These are phyloP conservation scores for Electrona antarctica DNA, from an alignment of 2,113 vertebrate genomes.

Conservation along the genomic window DNA sequence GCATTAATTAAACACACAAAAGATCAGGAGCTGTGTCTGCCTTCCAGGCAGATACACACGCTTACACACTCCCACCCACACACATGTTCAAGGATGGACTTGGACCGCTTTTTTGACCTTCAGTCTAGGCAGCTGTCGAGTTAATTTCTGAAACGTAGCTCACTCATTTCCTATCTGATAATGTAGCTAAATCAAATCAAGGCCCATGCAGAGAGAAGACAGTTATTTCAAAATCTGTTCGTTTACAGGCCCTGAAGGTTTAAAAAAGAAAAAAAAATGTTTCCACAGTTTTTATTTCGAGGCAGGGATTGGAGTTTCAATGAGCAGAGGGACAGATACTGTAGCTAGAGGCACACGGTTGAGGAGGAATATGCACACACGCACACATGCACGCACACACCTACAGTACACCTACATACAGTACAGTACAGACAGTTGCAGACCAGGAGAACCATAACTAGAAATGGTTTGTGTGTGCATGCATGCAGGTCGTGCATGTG, in stretches of 20 bases:
- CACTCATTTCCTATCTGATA: constrained; percentile 42
- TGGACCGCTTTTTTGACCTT: constrained; percentile 27
- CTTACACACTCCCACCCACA: neutral
- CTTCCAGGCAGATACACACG: constrained; percentile 29
- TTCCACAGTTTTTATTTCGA: constrained; percentile 58
- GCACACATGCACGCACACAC: constrained; percentile 22
- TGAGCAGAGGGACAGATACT: constrained; percentile 29
- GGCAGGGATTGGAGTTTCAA: constrained; percentile 41
- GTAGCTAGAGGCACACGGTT: constrained; percentile 27
- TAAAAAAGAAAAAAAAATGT: constrained; percentile 2
- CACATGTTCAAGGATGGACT: constrained; percentile 10
- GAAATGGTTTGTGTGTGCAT: constrained; percentile 44
- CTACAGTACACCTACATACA: neutral
- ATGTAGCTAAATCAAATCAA: constrained; percentile 31
- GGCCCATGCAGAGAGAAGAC: constrained; percentile 33
- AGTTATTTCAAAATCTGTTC: constrained; percentile 58
- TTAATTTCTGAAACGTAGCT: constrained; percentile 16
- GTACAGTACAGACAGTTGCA: neutral
- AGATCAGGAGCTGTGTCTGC: constrained; percentile 41
- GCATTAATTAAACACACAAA: constrained; percentile 60
- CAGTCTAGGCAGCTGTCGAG: constrained; percentile 34
- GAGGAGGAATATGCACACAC: constrained; percentile 26
- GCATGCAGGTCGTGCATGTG: constrained; percentile 9
- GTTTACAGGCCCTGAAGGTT: constrained; percentile 49
- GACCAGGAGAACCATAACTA: constrained; percentile 39